phyloP scores from a whole-genome alignment of 2,797 vertebrate genomes.

The Aeoliscus strigatus region DNA sequence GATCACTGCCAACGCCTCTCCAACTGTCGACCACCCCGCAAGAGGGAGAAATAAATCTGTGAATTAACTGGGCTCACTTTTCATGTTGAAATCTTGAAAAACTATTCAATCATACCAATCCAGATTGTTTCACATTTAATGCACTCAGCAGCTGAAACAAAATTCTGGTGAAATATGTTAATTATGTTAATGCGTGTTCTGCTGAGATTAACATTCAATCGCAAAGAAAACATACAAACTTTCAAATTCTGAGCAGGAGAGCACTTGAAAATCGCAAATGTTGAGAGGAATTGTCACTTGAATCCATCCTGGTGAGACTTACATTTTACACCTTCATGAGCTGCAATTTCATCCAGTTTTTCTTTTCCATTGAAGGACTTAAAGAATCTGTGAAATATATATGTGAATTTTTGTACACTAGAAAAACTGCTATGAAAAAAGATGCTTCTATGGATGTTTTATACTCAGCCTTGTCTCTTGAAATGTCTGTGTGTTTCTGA shows the following conservation, averaged over 20 bases:
- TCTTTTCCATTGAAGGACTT: conserved; percentile 59
- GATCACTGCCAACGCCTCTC: conserved; percentile 23
- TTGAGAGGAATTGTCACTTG: too few species aligned
- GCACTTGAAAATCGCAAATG: conserved; percentile 50
- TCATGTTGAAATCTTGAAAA: conserved; percentile 1
- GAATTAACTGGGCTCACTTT: background rate
- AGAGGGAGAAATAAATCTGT: background rate
- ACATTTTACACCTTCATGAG: too few species aligned
- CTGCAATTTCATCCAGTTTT: too few species aligned
- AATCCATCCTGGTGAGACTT: too few species aligned
- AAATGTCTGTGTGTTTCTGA: conserved; percentile 64
- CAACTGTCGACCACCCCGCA: conserved; percentile 17
- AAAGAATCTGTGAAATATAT: conserved; percentile 72
- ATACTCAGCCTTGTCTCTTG: conserved; percentile 73
- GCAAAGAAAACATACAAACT: too few species aligned
- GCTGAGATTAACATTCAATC: too few species aligned
- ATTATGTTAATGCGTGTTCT: too few species aligned
- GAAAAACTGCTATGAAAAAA: conserved; percentile 42
- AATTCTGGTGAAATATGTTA: too few species aligned
- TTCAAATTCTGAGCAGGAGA: conserved; percentile 73
- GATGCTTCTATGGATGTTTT: conserved; percentile 72
- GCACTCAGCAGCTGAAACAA: too few species aligned
- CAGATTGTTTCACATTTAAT: too few species aligned
- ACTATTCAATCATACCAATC: too few species aligned
- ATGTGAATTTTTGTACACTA: conserved; percentile 81